Evolutionary conservation across 2,797 vertebrate genomes (phyloP).

Genomic region (Masticophis lateralis): DNA sequence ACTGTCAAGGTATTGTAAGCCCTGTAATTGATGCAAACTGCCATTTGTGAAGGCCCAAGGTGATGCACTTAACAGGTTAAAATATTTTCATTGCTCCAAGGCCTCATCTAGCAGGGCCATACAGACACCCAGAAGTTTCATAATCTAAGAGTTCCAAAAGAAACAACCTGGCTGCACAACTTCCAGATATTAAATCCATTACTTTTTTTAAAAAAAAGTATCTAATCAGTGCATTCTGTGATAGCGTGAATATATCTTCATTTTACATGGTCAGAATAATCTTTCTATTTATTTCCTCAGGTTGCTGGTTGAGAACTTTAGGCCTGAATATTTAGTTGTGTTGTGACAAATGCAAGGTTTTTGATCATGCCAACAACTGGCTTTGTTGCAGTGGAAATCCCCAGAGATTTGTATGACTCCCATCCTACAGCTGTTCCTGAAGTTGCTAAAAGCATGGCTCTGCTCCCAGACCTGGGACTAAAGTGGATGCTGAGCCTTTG

Average conservation of each 20-base stretch:
- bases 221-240: neutral
- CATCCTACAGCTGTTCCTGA: neutral
- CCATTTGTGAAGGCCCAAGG: neutral
- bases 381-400: neutral
- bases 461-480: neutral
- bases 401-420: neutral
- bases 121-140: neutral
- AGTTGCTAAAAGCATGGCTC: neutral
- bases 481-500: neutral
- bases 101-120: neutral
- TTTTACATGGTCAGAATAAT: neutral
- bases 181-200: neutral
- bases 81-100: neutral
- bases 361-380: neutral
- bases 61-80: neutral
- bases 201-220: neutral
- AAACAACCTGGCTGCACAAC: neutral
- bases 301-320: neutral
- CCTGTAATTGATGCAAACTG: neutral
- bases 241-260: neutral
- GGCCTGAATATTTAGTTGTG: neutral
- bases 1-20: neutral
- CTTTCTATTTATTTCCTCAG: neutral
- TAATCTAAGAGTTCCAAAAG: neutral
- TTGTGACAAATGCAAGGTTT: neutral